phyloP scores from a whole-genome alignment of 2,113 vertebrate species.

The Tachycineta bicolor region DNA sequence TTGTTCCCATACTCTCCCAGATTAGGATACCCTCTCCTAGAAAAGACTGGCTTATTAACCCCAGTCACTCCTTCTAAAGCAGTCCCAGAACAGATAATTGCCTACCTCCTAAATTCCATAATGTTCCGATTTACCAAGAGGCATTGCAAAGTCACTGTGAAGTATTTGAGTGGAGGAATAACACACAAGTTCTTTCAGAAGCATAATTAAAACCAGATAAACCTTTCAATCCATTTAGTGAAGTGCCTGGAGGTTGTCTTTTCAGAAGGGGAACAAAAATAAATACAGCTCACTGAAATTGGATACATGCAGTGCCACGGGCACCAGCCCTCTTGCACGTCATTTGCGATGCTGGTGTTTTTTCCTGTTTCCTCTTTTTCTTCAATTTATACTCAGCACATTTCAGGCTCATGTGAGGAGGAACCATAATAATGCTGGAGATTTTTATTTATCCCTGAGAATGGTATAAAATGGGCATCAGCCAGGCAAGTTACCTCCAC shows the following conservation, averaged over 20 bases:
- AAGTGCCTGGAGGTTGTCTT: slow-evolving; percentile 37
- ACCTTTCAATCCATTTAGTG: slow-evolving; percentile 44
- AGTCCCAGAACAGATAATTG: neutral
- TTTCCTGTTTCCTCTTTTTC: slow-evolving; percentile 24
- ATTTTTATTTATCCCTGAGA: slow-evolving; percentile 4
- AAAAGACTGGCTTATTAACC: slow-evolving; percentile 41
- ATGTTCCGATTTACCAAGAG: neutral
- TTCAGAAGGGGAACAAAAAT: slow-evolving; percentile 39
- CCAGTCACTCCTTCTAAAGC: neutral
- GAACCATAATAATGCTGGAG: neutral
- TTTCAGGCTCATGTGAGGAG: neutral
- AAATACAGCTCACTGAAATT: slow-evolving; percentile 53
- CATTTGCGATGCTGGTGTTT: slow-evolving; percentile 28
- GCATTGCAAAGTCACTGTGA: slow-evolving; percentile 9
- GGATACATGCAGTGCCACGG: slow-evolving; percentile 23
- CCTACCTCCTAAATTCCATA: neutral
- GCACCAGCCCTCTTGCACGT: slow-evolving; percentile 30
- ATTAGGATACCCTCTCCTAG: slow-evolving; percentile 7
- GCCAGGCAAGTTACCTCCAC: neutral
- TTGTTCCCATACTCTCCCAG: slow-evolving; percentile 12
- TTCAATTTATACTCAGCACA: neutral
- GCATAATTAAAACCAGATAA: slow-evolving; percentile 36
- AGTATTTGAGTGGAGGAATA: slow-evolving; percentile 11
- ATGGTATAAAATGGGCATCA: neutral
- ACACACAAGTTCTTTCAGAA: slow-evolving; percentile 5